Conservation (phyloP, 2,888 invertebrate species). For the Coronaproctus castanopsis region DNA sequence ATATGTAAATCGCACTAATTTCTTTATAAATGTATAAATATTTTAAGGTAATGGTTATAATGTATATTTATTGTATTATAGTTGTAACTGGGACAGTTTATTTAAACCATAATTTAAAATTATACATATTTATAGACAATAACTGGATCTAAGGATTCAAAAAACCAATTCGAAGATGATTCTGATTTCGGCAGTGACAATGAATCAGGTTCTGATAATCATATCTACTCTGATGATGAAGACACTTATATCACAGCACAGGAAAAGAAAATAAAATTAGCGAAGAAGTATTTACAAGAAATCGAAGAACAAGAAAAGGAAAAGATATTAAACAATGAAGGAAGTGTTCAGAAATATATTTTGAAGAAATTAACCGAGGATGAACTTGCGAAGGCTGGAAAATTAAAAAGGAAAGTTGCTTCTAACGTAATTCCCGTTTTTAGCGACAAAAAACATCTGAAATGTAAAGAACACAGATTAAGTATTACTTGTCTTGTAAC, state of each 20-base stretch:
- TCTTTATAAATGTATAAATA: not conserved
- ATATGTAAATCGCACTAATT: constrained; percentile 5
- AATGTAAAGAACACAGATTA: constrained; percentile 55
- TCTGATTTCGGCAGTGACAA: not conserved
- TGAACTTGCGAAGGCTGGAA: constrained; percentile 67
- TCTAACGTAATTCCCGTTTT: constrained; percentile 29
- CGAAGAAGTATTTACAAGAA: constrained; percentile 73
- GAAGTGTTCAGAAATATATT: constrained; percentile 39
- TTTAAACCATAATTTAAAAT: too few relatives aligned
- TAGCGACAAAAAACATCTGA: constrained; percentile 27
- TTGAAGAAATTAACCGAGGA: constrained; percentile 62
- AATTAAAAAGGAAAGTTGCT: constrained; percentile 53
- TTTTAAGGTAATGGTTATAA: too few relatives aligned
- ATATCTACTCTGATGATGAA: constrained; percentile 18
- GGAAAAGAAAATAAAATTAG: constrained; percentile 71
- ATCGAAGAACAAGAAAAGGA: constrained; percentile 60
- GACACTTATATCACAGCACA: constrained; percentile 51
- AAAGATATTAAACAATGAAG: constrained; percentile 28
- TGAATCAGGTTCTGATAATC: not conserved
- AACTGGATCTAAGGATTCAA: not conserved
- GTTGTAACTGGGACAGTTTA: too few relatives aligned
- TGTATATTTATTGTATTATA: too few relatives aligned
- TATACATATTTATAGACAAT: too few relatives aligned
- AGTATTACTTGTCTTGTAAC: constrained; percentile 63
- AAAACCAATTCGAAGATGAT: constrained; percentile 7